A percentile compares a stretch with the other conserved stretches of the same genome.
Conservation (phyloP, 1,140 invertebrate species). For the Sinella curviseta region DNA sequence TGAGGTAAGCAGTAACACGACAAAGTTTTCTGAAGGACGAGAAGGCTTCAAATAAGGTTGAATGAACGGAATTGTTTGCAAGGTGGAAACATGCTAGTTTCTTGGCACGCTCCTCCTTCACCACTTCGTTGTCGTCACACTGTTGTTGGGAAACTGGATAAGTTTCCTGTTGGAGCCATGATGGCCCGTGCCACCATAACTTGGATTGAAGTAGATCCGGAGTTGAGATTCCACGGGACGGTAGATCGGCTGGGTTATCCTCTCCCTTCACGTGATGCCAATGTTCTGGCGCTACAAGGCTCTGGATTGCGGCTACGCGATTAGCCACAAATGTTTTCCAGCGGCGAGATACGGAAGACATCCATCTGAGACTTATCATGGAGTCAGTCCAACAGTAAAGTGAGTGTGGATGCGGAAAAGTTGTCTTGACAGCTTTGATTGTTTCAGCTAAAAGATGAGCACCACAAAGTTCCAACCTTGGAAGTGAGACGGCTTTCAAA, state of each 20-base stretch:
- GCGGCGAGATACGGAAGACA: slow-evolving; percentile 42
- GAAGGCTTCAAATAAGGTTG: neutral
- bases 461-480: slow-evolving; percentile 28
- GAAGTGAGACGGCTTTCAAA: slow-evolving; percentile 18
- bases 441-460: neutral
- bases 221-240: slow-evolving; percentile 53
- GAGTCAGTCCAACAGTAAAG: slow-evolving; percentile 52
- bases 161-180: neutral
- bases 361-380: slow-evolving; percentile 51
- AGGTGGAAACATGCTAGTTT: neutral
- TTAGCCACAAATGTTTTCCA: slow-evolving; percentile 55
- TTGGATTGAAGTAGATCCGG: slow-evolving; percentile 44
- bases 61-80: neutral
- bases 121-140: neutral
- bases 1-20: neutral
- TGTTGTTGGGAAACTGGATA: neutral
- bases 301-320: slow-evolving; percentile 54
- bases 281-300: slow-evolving; percentile 36
- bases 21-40: neutral
- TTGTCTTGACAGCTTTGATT: neutral
- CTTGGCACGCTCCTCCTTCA: neutral
- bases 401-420: neutral
- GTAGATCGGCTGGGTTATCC: slow-evolving; percentile 56
- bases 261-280: slow-evolving; percentile 56
- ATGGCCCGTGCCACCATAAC: slow-evolving; percentile 55